Conservation (phyloP, 1,140 invertebrate species). For the Oreohelix idahoensis region DNA sequence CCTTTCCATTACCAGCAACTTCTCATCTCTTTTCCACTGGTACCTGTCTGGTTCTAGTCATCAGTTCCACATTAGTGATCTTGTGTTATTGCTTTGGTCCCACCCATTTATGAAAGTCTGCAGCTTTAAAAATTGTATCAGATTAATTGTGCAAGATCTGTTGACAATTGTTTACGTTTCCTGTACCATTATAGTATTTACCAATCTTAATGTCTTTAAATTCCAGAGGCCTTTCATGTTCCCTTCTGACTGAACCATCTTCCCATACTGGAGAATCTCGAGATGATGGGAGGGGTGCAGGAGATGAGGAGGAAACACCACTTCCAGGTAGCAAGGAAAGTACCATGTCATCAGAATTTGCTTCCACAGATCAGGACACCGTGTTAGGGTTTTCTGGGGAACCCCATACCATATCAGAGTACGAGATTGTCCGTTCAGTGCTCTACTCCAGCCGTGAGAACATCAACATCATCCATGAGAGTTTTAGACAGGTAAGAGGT, state of each 20-base stretch:
- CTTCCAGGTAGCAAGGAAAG: conserved; percentile 58
- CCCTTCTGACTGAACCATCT: conserved; percentile 47
- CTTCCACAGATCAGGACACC: conserved; percentile 43
- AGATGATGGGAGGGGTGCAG: conserved; percentile 41
- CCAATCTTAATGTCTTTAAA: background rate
- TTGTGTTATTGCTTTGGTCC: no score
- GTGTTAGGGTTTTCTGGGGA: conserved; percentile 58
- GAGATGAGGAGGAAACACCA: conserved; percentile 40
- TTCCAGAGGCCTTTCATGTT: conserved; percentile 54
- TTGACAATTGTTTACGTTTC: no score
- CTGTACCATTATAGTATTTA: no score
- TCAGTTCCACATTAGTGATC: no score
- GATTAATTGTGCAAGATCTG: no score
- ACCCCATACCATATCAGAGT: conserved; percentile 69
- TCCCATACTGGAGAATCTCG: conserved; percentile 31
- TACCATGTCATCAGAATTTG: conserved; percentile 58
- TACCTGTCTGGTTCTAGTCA: no score
- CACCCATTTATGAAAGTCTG: no score
- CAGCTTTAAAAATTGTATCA: no score
- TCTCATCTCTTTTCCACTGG: no score
- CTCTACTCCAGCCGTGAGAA: conserved; percentile 91
- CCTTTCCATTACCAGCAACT: no score
- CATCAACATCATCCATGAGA: conserved; percentile 94
- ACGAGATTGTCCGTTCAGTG: conserved; percentile 85
- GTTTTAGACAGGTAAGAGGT: conserved; percentile 83